Percentiles rank a stretch among this genome's conserved stretches.
Evolutionary conservation across 1,140 invertebrate species (phyloP).

Genomic region (Macrobrachium nipponense): DNA sequence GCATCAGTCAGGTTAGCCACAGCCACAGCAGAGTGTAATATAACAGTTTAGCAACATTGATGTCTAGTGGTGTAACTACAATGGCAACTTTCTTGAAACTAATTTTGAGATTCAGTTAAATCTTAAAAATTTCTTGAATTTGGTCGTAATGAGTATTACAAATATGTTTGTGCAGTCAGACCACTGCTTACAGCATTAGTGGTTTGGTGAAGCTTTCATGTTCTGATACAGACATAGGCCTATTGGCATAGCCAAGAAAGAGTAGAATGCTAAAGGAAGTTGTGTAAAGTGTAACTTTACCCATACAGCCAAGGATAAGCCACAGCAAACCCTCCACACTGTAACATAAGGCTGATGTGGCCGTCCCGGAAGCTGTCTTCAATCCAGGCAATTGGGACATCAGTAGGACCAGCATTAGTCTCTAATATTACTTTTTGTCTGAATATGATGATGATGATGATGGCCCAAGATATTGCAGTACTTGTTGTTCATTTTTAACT

Average conservation of each 20-base stretch:
- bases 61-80: constrained; percentile 42
- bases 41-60: constrained; percentile 42
- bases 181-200: neutral
- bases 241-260: constrained; percentile 19
- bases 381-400: constrained; percentile 47
- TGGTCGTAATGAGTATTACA: constrained; percentile 29
- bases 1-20: constrained; percentile 28
- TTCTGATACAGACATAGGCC: no score
- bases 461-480: no score
- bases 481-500: no score
- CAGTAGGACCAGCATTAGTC: constrained; percentile 38
- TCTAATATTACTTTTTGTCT: constrained; percentile 11
- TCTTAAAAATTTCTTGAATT: constrained; percentile 4
- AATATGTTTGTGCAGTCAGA: constrained; percentile 15
- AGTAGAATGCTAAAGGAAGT: constrained; percentile 34
- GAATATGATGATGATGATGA: neutral
- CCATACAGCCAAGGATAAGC: constrained; percentile 37
- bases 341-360: constrained; percentile 55
- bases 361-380: constrained; percentile 48
- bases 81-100: constrained; percentile 39
- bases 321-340: constrained; percentile 56
- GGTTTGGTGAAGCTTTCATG: constrained; percentile 2
- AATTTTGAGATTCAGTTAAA: constrained; percentile 19
- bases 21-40: constrained; percentile 35
- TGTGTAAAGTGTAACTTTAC: constrained; percentile 38